These are phyloP conservation scores for Drosophila hydei DNA, from an alignment of 1,140 invertebrate genomes.

Conservation along the genomic window DNA sequence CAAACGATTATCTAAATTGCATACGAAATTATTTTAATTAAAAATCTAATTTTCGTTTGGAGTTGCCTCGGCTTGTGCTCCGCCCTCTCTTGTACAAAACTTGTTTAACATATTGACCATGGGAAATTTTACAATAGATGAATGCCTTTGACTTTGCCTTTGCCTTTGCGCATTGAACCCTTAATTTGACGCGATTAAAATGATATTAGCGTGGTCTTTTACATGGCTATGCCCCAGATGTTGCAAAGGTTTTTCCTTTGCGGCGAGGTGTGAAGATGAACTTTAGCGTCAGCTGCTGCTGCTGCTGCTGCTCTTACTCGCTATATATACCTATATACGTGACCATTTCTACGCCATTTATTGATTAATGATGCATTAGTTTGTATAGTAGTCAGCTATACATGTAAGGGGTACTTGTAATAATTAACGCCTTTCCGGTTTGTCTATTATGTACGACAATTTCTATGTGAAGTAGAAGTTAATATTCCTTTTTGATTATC, in stretches of 20 bases:
- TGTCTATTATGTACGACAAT: background rate
- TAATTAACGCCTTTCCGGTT: constrained; percentile 76
- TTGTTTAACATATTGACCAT: constrained; percentile 56
- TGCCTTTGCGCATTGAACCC: constrained; percentile 66
- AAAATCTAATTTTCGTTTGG: constrained; percentile 82
- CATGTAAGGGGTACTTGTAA: constrained; percentile 36
- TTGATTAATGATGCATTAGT: constrained; percentile 80
- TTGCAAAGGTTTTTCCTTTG: constrained; percentile 35
- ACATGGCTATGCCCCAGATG: constrained; percentile 51
- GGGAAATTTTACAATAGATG: constrained; percentile 38
- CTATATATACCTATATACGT: constrained; percentile 26
- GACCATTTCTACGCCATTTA: constrained; percentile 56
- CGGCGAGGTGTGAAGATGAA: constrained; percentile 74
- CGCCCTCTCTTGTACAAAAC: constrained; percentile 2
- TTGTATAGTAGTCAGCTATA: constrained; percentile 11
- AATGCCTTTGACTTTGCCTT: background rate
- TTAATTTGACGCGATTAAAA: constrained; percentile 81
- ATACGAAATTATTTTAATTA: constrained; percentile 84
- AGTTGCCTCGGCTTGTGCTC: background rate
- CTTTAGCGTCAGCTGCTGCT: constrained; percentile 57
- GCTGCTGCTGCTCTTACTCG: background rate
- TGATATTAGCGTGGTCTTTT: constrained; percentile 63
- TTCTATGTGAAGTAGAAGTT: background rate
- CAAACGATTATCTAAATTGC: constrained; percentile 84
- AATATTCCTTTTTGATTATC: background rate